Conservation (phyloP, 2,797 vertebrate species). For the Cynodonichthys magdalenae region DNA sequence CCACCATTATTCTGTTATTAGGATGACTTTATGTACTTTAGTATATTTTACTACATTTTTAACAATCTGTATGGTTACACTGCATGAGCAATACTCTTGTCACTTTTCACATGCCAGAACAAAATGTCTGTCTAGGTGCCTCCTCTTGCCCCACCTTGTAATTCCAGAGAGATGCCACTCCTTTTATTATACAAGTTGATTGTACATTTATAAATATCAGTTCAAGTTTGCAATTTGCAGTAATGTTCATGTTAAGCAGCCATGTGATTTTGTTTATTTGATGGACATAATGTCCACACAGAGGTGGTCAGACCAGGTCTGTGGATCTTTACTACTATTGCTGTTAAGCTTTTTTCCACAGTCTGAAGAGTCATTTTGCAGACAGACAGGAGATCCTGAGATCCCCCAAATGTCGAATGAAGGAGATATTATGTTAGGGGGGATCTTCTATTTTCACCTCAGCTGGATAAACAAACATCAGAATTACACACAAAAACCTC, state of each 20-base stretch:
- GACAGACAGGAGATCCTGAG: conserved; percentile 54
- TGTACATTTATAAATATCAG: conserved; percentile 57
- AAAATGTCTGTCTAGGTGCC: no score
- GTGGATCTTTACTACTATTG: conserved; percentile 48
- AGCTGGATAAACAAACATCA: conserved; percentile 62
- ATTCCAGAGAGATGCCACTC: no score
- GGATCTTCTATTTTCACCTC: conserved; percentile 74
- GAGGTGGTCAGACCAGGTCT: conserved; percentile 41
- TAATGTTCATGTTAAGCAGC: conserved; percentile 6
- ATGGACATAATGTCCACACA: conserved; percentile 33
- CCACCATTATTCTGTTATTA: no score
- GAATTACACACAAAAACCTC: conserved; percentile 53
- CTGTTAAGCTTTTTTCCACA: conserved; percentile 47
- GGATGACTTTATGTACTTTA: no score
- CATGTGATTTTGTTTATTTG: background rate
- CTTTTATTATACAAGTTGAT: no score
- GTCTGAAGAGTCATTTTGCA: conserved; percentile 52
- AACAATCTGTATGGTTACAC: no score
- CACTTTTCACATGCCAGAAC: no score
- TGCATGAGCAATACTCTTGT: no score
- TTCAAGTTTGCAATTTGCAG: background rate
- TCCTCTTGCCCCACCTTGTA: no score
- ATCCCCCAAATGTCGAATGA: conserved; percentile 67
- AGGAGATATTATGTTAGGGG: conserved; percentile 76
- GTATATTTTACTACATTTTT: no score